phyloP scores from a whole-genome alignment of 1,140 invertebrate species.

The Ephestia elutella region DNA sequence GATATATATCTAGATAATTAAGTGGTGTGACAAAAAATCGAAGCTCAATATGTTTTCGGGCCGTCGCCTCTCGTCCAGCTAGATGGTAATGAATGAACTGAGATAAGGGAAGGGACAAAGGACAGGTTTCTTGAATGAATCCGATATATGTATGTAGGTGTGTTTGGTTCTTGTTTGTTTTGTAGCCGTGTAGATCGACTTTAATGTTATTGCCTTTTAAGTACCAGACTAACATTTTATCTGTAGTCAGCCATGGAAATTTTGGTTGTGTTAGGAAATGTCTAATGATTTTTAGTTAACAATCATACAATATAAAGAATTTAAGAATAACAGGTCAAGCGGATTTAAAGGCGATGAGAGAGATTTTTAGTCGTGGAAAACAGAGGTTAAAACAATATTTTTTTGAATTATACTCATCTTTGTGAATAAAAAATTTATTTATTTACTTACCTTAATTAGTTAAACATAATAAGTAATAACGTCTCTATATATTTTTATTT shows the following conservation, averaged over 20 bases:
- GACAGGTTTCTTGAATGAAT: constrained; percentile 51
- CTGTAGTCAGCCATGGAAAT: neutral
- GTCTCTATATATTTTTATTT: too few relatives aligned
- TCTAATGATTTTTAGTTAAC: too few relatives aligned
- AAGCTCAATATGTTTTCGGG: constrained; percentile 66
- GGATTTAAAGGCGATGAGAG: too few relatives aligned
- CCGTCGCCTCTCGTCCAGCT: constrained; percentile 67
- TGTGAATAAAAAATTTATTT: too few relatives aligned
- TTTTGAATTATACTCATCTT: too few relatives aligned
- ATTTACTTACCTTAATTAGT: too few relatives aligned
- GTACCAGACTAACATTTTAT: neutral
- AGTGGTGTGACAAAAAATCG: constrained; percentile 71
- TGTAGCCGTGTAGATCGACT: constrained; percentile 11
- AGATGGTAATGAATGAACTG: constrained; percentile 71
- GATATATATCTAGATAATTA: constrained; percentile 72
- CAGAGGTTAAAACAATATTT: too few relatives aligned
- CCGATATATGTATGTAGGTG: constrained; percentile 19
- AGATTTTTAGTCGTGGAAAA: too few relatives aligned
- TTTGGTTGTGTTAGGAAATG: too few relatives aligned
- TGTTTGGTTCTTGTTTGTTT: constrained; percentile 25
- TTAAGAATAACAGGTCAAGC: too few relatives aligned
- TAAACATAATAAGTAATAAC: too few relatives aligned
- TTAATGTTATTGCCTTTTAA: constrained; percentile 13
- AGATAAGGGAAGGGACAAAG: constrained; percentile 55
- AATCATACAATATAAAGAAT: too few relatives aligned